Conservation (phyloP, 2,888 invertebrate genomes). For the Pseudolycoriella hygida region DNA sequence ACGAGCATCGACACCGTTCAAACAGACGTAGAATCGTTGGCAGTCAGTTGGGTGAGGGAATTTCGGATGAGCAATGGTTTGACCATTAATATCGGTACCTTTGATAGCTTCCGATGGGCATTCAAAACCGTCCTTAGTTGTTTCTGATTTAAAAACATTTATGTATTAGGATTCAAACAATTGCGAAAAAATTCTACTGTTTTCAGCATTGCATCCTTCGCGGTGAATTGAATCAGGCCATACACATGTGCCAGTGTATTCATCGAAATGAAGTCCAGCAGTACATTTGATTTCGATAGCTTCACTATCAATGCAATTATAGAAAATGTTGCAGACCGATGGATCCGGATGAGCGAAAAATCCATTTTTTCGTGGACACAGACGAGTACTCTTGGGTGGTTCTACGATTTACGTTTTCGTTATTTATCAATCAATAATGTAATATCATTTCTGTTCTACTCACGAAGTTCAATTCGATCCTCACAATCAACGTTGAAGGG, state of each 20-base stretch:
- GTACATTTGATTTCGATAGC: constrained; percentile 65
- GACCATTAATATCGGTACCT: constrained; percentile 44
- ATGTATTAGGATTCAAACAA: not conserved
- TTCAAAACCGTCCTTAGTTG: constrained; percentile 55
- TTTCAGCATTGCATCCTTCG: constrained; percentile 45
- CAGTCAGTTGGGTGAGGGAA: constrained; percentile 75
- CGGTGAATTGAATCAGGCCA: constrained; percentile 73
- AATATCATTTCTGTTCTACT: constrained; percentile 28
- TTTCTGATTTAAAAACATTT: not conserved
- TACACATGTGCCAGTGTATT: constrained; percentile 74
- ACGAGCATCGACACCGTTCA: constrained; percentile 72
- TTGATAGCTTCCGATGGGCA: constrained; percentile 53
- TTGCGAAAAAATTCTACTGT: constrained; percentile 10
- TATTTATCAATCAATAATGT: not conserved
- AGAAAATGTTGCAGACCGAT: constrained; percentile 66
- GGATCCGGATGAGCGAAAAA: constrained; percentile 82
- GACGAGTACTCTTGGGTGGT: constrained; percentile 48
- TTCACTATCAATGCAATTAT: constrained; percentile 77
- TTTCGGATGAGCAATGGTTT: constrained; percentile 63
- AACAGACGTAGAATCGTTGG: constrained; percentile 80
- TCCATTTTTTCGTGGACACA: constrained; percentile 73
- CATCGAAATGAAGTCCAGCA: constrained; percentile 78
- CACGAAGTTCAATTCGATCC: constrained; percentile 73
- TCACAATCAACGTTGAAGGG: constrained; percentile 85
- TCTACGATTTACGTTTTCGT: constrained; percentile 31